A percentile compares a stretch with the other conserved stretches of the same genome.
Evolutionary conservation across 2,113 vertebrate species (phyloP).

Genomic region (Pluvialis apricaria): DNA sequence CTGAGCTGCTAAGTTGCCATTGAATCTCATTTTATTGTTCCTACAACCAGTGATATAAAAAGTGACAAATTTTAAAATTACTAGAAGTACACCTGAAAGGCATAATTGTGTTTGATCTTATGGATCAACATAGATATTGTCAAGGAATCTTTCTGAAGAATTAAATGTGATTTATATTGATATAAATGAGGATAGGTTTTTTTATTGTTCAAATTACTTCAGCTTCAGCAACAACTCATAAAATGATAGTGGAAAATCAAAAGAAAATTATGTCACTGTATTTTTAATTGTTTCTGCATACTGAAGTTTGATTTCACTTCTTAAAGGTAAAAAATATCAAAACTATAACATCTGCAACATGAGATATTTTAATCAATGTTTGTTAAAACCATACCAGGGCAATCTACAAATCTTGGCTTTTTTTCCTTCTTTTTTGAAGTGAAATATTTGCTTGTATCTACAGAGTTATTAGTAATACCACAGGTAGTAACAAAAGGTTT

Average conservation of each 20-base stretch:
- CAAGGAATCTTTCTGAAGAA: not conserved
- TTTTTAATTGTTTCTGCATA: not conserved
- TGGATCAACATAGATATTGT: not conserved
- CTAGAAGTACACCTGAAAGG: not conserved
- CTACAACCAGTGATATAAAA: not conserved
- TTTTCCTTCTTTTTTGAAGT: not conserved
- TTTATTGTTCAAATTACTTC: not conserved
- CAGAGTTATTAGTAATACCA: not conserved
- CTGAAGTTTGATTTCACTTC: not conserved
- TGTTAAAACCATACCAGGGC: not conserved
- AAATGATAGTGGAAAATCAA: not conserved
- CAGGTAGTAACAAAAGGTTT: not conserved
- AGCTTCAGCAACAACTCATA: not conserved
- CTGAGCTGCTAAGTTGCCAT: not conserved
- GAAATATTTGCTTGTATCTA: not conserved
- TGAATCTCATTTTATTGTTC: not conserved
- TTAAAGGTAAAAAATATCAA: not conserved
- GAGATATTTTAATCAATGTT: not conserved
- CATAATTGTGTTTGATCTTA: not conserved
- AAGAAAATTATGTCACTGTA: not conserved
- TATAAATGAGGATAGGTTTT: not conserved
- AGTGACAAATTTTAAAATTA: not conserved
- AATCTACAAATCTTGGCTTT: not conserved
- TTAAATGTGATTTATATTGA: not conserved
- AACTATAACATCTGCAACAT: not conserved